These are phyloP conservation scores for Cotesia chilonis DNA, from an alignment of 1,140 invertebrate species.

Conservation along the genomic window DNA sequence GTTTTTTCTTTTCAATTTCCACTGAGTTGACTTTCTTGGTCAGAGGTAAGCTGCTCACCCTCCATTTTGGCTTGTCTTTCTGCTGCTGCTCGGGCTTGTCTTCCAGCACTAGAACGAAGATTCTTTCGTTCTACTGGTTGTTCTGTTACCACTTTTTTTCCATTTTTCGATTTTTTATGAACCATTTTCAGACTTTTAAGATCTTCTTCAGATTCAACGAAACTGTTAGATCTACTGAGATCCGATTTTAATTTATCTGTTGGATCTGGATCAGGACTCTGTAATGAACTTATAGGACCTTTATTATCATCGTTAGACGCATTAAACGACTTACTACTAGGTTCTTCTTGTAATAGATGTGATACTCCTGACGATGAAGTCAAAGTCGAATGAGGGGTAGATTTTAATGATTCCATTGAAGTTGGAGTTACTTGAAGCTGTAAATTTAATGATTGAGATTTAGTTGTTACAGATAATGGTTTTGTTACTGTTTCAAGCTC, in stretches of 20 bases:
- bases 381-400: slow-evolving; percentile 8
- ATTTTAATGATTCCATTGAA: slow-evolving; percentile 21
- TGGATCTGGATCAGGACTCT: slow-evolving; percentile 27
- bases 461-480: slow-evolving; percentile 28
- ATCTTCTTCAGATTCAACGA: slow-evolving; percentile 53
- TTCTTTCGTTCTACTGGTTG: slow-evolving; percentile 63
- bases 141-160: slow-evolving; percentile 57
- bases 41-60: slow-evolving; percentile 54
- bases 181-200: slow-evolving; percentile 41
- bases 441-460: slow-evolving; percentile 17
- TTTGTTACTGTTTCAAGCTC: slow-evolving; percentile 36
- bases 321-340: slow-evolving; percentile 37
- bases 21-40: slow-evolving; percentile 49
- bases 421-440: slow-evolving; percentile 22
- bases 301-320: slow-evolving; percentile 38
- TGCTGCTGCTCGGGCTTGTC: slow-evolving; percentile 62
- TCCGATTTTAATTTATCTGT: slow-evolving; percentile 36
- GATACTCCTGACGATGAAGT: slow-evolving; percentile 6
- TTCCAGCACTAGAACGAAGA: slow-evolving; percentile 62
- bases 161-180: slow-evolving; percentile 57
- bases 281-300: slow-evolving; percentile 38
- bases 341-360: slow-evolving; percentile 13
- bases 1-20: slow-evolving; percentile 50
- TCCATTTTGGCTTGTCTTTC: slow-evolving; percentile 61
- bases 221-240: slow-evolving; percentile 31